Evolutionary conservation across 2,113 vertebrate genomes (phyloP), one percentile per base, ranked within the genome.

Genomic region (Mus pahari): DNA sequence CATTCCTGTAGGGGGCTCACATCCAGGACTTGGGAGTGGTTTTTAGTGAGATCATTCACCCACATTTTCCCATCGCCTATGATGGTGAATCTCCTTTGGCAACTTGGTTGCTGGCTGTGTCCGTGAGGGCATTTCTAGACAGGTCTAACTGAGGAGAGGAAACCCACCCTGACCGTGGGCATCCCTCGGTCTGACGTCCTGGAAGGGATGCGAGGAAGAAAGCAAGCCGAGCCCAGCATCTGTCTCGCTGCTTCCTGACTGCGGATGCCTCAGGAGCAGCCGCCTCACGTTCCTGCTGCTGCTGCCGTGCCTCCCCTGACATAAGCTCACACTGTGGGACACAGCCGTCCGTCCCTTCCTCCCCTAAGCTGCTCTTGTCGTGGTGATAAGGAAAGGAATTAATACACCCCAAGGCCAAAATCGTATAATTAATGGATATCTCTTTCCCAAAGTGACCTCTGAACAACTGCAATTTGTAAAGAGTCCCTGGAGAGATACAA

Each of bases 281-380:
- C 2, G 17, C 50, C 75, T 77, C 28, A 10, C 0, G 14, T 4
- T n/a, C 78, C 33, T 5, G 7, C 50, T 3, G 0, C 53, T 20
- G 1, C 26, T 3, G 0, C 53, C 20, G 1, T 16, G n/a, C 55
- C n/a, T 83, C 60, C 81, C 79, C 55, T 16, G 55, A 13, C n/a
- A 62, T 39, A 55, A 55, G n/a, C 50, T 58, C 79, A 7, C 48
- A 20, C 77, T 79, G 75, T 78, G 77, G 33, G 48, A 36, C 45
- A 78, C 31, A 17, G 17, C 31, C 48, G 36, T 11, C 31, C 48
- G 36, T 11, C 50, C 31, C 48, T 50, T 50, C 26, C 45, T 77
- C 45, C 74, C 45, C 31, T 33, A 36, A 53, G 17, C 31, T 53
- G 8, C 17, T 26, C 24, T 39, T 60, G 79, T 82, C 14, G n/a